These are phyloP conservation scores for Hippasteria phrygiana DNA, from an alignment of 53 echinoderm and acorn worm genomes.

Conservation along the genomic window DNA sequence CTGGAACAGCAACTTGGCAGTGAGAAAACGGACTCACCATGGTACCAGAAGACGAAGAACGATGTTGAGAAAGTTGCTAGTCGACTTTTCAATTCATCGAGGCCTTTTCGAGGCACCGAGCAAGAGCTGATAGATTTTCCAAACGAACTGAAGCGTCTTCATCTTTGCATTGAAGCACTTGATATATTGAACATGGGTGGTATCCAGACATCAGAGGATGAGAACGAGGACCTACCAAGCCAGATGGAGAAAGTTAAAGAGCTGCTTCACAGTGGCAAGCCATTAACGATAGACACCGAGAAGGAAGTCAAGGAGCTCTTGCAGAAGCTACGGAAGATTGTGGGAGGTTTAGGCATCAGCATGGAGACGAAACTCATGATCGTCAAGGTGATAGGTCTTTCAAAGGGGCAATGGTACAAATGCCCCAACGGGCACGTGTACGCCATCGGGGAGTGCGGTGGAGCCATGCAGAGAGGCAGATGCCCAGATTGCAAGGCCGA, in stretches of 20 bases:
- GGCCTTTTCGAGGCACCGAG: constrained; percentile 56
- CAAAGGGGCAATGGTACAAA: constrained; percentile 89
- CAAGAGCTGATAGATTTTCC: constrained; percentile 59
- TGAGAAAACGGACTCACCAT: not conserved
- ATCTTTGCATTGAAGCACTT: constrained; percentile 1
- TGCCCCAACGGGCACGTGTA: constrained; percentile 89
- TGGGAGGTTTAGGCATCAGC: constrained; percentile 65
- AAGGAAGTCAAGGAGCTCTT: not conserved
- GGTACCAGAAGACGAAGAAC: not conserved
- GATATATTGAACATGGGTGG: not conserved
- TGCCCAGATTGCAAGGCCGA: constrained; percentile 81
- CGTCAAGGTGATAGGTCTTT: constrained; percentile 80
- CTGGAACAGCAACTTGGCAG: not conserved
- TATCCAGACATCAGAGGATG: not conserved
- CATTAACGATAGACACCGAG: constrained; percentile 8
- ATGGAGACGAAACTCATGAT: constrained; percentile 76
- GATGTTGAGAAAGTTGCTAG: not conserved
- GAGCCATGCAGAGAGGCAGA: constrained; percentile 64
- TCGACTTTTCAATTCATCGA: constrained; percentile 41
- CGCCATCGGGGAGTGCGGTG: constrained; percentile 92
- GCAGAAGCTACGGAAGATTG: not conserved
- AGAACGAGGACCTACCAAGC: not conserved
- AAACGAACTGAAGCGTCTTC: constrained; percentile 40
- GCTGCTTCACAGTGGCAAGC: constrained; percentile 7
- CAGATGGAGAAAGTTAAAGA: constrained; percentile 24